Percentiles rank a stretch among this genome's conserved stretches.
phyloP scores from a whole-genome alignment of 2,888 invertebrate species.

The Eilema caniola region DNA sequence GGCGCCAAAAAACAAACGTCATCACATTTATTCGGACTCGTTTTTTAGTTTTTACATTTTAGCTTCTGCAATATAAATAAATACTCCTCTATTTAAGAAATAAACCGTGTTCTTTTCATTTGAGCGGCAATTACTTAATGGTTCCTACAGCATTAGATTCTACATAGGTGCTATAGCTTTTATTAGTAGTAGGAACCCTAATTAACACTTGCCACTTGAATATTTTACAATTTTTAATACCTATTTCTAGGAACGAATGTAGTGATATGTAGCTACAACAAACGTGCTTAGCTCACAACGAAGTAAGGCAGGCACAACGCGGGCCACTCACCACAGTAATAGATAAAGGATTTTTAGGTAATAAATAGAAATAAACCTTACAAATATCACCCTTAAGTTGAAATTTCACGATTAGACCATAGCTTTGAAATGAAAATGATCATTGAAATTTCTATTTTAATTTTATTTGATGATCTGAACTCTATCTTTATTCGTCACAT shows the following conservation, averaged over 20 bases:
- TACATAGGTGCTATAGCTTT: neutral
- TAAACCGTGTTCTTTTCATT: too few relatives aligned
- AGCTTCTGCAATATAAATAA: conserved; percentile 4
- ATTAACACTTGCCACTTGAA: conserved; percentile 12
- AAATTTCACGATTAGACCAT: neutral
- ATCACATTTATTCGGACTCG: conserved; percentile 12
- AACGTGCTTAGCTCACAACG: conserved; percentile 37
- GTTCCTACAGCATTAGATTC: neutral
- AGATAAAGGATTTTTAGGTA: neutral
- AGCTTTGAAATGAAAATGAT: neutral
- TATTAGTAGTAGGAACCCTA: neutral
- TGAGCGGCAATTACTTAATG: neutral
- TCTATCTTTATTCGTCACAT: neutral
- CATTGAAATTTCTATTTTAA: neutral
- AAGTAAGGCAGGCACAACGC: conserved; percentile 3
- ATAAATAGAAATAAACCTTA: neutral
- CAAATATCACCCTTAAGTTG: neutral
- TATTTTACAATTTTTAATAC: conserved; percentile 18
- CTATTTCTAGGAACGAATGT: conserved; percentile 28
- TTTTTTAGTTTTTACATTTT: neutral
- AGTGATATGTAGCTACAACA: conserved; percentile 51
- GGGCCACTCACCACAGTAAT: neutral
- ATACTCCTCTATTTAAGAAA: neutral
- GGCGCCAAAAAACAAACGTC: conserved; percentile 22
- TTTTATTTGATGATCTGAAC: fast-evolving